Evolutionary conservation across 35 echinoderm and acorn worm genomes (phyloP).

Genomic region (Apostichopus californicus): DNA sequence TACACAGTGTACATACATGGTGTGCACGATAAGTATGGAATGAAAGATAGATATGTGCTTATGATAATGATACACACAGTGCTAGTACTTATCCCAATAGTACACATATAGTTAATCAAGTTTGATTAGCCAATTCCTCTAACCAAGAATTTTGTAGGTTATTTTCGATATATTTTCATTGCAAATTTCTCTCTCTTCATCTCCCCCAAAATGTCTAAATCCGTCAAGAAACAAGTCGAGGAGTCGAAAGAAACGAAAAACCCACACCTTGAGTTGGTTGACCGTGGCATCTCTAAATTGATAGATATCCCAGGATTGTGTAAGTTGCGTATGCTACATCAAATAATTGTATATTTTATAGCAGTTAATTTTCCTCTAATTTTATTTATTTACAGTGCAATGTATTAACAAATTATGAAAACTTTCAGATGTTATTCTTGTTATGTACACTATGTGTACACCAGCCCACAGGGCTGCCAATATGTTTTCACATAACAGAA

Average conservation of each 20-base stretch:
- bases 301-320: conserved; percentile 89
- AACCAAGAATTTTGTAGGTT: background rate
- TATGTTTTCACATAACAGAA: too few relatives aligned
- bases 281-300: conserved; percentile 80
- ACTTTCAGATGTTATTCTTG: too few relatives aligned
- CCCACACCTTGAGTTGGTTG: conserved; percentile 83
- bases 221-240: conserved; percentile 97
- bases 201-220: conserved; percentile 93
- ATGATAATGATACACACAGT: too few relatives aligned
- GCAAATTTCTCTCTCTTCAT: conserved; percentile 4
- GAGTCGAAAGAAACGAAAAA: conserved; percentile 82
- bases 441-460: too few relatives aligned
- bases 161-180: background rate
- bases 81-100: too few relatives aligned
- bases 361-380: background rate
- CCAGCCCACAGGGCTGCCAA: too few relatives aligned
- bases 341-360: background rate
- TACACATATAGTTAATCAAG: too few relatives aligned
- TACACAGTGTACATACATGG: too few relatives aligned
- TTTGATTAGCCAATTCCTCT: background rate
- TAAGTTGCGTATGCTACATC: conserved; percentile 51
- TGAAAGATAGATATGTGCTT: too few relatives aligned
- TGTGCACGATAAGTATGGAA: too few relatives aligned
- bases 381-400: too few relatives aligned
- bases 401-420: too few relatives aligned